Percentiles rank a stretch among this genome's conserved stretches.
These are phyloP conservation scores for Periphyllus acericola DNA, from an alignment of 2,888 invertebrate genomes.

Conservation along the genomic window DNA sequence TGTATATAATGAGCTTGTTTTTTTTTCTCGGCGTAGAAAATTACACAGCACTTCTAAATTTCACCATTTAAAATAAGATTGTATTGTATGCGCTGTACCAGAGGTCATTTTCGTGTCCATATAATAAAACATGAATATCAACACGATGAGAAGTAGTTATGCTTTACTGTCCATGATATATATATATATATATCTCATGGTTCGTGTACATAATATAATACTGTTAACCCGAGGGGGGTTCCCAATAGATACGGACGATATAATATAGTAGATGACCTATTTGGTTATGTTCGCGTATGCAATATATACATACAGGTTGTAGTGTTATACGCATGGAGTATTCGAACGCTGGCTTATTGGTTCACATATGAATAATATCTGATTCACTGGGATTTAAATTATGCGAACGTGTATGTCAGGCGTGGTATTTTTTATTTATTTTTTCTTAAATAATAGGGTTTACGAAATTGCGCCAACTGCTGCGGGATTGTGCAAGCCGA, in stretches of 20 bases:
- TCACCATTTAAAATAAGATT: slow-evolving; percentile 49
- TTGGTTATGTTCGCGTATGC: background rate
- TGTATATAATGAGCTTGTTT: background rate
- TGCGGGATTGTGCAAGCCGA: background rate
- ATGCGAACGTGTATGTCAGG: background rate
- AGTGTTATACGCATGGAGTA: background rate
- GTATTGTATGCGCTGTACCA: background rate
- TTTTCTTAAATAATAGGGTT: background rate
- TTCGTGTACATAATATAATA: background rate
- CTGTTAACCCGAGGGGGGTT: slow-evolving; percentile 33
- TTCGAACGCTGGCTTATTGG: background rate
- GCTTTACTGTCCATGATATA: slow-evolving; percentile 10
- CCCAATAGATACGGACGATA: background rate
- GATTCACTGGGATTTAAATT: background rate
- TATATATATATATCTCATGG: background rate
- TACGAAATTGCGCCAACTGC: background rate
- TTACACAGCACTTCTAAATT: slow-evolving; percentile 34
- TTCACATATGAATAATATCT: background rate
- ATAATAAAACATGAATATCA: slow-evolving; percentile 32
- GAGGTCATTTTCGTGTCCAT: slow-evolving; percentile 57
- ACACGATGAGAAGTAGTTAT: slow-evolving; percentile 29
- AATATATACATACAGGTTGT: background rate
- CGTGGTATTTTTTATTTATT: background rate
- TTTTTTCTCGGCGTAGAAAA: slow-evolving; percentile 16
- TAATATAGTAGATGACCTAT: slow-evolving; percentile 33